Evolutionary conservation across 2,113 vertebrate genomes (phyloP), one percentile per base, ranked within the genome.

Genomic region (Polypterus senegalus): DNA sequence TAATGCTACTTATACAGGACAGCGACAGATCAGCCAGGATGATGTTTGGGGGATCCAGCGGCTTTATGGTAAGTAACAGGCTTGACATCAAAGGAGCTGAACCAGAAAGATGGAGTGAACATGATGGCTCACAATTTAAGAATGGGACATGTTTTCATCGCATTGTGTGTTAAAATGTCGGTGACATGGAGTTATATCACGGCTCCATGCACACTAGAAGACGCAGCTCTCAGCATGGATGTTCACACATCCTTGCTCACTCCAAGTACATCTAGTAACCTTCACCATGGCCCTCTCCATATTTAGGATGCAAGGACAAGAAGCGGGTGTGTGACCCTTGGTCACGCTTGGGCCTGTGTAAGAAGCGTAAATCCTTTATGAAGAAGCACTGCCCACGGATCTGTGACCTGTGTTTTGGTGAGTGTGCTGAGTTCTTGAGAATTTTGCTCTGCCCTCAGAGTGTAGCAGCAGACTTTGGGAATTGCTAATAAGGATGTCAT

Each of bases 11-110:
- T 83, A 81, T 74, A 89, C 88, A 0, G 79, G 88, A 4, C 86
- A 86, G 70, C 76, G 88, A 59, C 77, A 74, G 67, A 67, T 89
- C 3, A 72, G 76, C n/a, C 83, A 81, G 71, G 88, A 91, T 3
- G 88, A 89, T 63, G 72, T 89, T 52, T 81, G 84, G 82, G 88
- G 83, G 47, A 86, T 91, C 71, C 88, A 85, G 73, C 76, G 83
- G 5, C 86, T 90, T 47, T 90, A 90, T 3, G 86, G 87, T 86
- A 63, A 59, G 47, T 48, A 48, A 9, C 27, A 27, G 27, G 27
- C 27, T 27, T 27, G 27, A 27, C 1, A 10, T 9, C 3, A 11
- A 47, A 5, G 9, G 58, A 58, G 11, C 51, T 6, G 7, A 46
- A 5, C 5, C 7, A 8, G 7, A 9, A 45, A 45, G 43, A 46